Base-by-base conservation (phyloP, 1,140 invertebrate species). In the Coenobita brevimanus region DNA sequence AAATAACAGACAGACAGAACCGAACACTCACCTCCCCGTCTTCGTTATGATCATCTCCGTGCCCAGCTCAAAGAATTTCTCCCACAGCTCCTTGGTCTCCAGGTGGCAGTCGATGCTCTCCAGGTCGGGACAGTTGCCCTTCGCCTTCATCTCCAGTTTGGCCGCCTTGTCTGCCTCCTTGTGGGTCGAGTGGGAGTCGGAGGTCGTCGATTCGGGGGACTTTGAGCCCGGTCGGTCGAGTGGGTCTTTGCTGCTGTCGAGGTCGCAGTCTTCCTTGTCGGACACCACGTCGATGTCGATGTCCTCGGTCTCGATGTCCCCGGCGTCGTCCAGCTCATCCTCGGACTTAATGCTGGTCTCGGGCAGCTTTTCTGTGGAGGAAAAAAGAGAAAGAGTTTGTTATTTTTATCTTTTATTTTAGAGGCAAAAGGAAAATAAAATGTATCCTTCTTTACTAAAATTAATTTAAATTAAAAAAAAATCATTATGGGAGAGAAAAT, bases 1-100 rank as follows among this genome's bases (percentile, higher is more conserved):
- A 54, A 62, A 54, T 6, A n/a, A n/a, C 8, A 27, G n/a, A 43
- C 27, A 79, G 27, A 38, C 71, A 69, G 0, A 0, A 24, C 4
- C 24, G 15, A 46, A 17, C 27, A 93, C 95, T 94, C 93, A 99
- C 97, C 98, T 96, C 93, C 98, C 98, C 89, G 97, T 97, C 94
- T 99, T 99, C 21, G 98, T 99, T 93, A 99, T 99, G 93, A 99
- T 99, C 98, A 99, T 99, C 93, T 99, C 98, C 0, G 98, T 99
- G 88, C 97, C 97, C 67, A 98, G 93, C 81, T 97, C 96, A 92
- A 98, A 97, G 93, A 99, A 99, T 93, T 98, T 97, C 93, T 97
- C 96, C 97, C 97, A 97, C 27, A 97, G 93, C 85, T 98, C 97
- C 88, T 93, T 93, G 30, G 93, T 92, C 90, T 94, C 94, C 75